Evolutionary conservation across 2,888 invertebrate species (phyloP).

Genomic region (Calameuta filiformis): DNA sequence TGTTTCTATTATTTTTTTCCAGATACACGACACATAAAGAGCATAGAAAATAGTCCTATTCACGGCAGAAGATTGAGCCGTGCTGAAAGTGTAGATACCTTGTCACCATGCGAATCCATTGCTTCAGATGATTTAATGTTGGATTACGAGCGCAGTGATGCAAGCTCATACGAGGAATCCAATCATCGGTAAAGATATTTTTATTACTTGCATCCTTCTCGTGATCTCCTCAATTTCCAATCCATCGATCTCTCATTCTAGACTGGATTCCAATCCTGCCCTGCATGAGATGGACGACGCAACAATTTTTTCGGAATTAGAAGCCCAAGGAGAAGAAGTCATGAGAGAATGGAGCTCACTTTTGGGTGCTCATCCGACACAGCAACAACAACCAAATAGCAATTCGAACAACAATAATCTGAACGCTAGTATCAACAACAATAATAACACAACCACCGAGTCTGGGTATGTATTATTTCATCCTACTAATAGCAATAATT

Average conservation of each 20-base stretch:
- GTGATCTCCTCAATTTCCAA: neutral
- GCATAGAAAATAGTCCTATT: constrained; percentile 57
- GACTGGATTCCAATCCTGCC: constrained; percentile 59
- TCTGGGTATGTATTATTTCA: constrained; percentile 57
- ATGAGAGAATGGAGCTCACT: constrained; percentile 71
- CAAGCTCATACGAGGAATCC: constrained; percentile 70
- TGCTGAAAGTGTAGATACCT: constrained; percentile 81
- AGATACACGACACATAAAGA: constrained; percentile 49
- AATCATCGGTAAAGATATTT: constrained; percentile 68
- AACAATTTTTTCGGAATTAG: constrained; percentile 67
- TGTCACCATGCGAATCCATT: constrained; percentile 86
- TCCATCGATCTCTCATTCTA: constrained; percentile 30
- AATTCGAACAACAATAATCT: constrained; percentile 57
- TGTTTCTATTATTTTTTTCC: constrained; percentile 17
- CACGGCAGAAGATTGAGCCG: constrained; percentile 68
- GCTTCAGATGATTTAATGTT: constrained; percentile 90
- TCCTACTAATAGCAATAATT: neutral
- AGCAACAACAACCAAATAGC: constrained; percentile 45
- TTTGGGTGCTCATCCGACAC: constrained; percentile 64
- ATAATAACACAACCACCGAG: constrained; percentile 52
- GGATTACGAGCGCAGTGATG: constrained; percentile 80
- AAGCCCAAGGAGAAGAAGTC: constrained; percentile 68
- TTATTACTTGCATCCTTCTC: neutral
- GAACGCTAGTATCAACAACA: constrained; percentile 44
- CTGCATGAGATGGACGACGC: constrained; percentile 70